Conservation (phyloP, 1,140 invertebrate species). For the Pseudomyrmex concolor region DNA sequence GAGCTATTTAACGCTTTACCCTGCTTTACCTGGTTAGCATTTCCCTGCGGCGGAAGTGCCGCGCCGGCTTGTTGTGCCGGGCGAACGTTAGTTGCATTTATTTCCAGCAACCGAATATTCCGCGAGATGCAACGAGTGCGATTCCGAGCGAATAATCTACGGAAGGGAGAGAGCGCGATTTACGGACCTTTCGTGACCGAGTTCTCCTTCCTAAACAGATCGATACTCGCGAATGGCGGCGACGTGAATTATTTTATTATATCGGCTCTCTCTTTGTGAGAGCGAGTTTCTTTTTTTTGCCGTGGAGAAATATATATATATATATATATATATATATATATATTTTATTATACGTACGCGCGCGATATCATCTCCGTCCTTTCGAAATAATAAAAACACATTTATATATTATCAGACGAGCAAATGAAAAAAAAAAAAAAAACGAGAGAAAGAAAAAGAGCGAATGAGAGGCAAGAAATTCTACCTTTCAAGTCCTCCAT, state of each 20-base stretch:
- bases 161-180: constrained; percentile 25
- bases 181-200: constrained; percentile 55
- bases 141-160: constrained; percentile 69
- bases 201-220: constrained; percentile 55
- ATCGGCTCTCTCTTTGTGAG: constrained; percentile 25
- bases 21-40: no score
- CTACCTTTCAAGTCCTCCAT: constrained; percentile 54
- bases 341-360: background rate
- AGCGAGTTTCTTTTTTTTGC: background rate
- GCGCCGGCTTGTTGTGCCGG: constrained; percentile 31
- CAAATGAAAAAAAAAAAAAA: background rate
- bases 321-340: background rate
- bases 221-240: constrained; percentile 48
- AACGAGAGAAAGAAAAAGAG: background rate
- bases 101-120: constrained; percentile 65
- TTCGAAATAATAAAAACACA: constrained; percentile 27
- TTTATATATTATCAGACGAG: background rate
- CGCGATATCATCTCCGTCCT: background rate
- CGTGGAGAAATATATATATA: background rate
- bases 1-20: constrained; percentile 69
- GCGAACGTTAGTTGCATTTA: constrained; percentile 63
- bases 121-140: constrained; percentile 50
- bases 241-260: constrained; percentile 59
- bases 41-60: constrained; percentile 62
- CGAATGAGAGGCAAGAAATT: constrained; percentile 40